These are phyloP conservation scores for Exephanes ischioxanthus DNA, from an alignment of 2,888 invertebrate species.

Conservation along the genomic window DNA sequence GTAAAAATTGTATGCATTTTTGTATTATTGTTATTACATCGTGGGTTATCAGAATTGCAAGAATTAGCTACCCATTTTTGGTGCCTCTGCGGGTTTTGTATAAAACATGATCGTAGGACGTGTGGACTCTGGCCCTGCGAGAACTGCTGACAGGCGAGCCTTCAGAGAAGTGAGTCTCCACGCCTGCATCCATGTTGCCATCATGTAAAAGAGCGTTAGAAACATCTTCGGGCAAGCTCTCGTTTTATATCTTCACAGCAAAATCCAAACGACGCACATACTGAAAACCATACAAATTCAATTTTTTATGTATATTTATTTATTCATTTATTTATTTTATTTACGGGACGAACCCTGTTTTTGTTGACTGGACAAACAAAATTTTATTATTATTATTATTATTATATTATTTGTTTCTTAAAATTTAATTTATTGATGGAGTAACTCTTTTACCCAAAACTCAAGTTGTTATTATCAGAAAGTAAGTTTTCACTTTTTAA, in stretches of 20 bases:
- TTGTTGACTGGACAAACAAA: no score
- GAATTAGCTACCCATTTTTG: slow-evolving; percentile 76
- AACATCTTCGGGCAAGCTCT: slow-evolving; percentile 86
- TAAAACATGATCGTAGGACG: slow-evolving; percentile 80
- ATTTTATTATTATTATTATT: not conserved
- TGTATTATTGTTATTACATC: slow-evolving; percentile 30
- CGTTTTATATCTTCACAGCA: slow-evolving; percentile 37
- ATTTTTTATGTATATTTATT: not conserved
- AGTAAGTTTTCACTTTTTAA: no score
- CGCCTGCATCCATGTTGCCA: slow-evolving; percentile 93
- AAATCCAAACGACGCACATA: slow-evolving; percentile 27
- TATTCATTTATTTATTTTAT: not conserved
- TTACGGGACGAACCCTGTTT: no score
- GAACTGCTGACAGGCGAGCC: slow-evolving; percentile 87
- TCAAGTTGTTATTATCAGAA: not conserved
- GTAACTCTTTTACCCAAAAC: no score
- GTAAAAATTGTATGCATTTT: slow-evolving; percentile 30
- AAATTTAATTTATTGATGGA: no score
- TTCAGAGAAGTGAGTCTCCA: slow-evolving; percentile 91
- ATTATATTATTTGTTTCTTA: not conserved
- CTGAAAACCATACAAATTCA: slow-evolving; percentile 22
- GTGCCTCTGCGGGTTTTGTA: slow-evolving; percentile 71
- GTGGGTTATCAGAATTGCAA: not conserved
- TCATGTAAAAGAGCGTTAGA: slow-evolving; percentile 93
- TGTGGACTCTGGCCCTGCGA: slow-evolving; percentile 72